These are phyloP conservation scores for Lagria hirta DNA, from an alignment of 2,888 invertebrate species.

Conservation along the genomic window DNA sequence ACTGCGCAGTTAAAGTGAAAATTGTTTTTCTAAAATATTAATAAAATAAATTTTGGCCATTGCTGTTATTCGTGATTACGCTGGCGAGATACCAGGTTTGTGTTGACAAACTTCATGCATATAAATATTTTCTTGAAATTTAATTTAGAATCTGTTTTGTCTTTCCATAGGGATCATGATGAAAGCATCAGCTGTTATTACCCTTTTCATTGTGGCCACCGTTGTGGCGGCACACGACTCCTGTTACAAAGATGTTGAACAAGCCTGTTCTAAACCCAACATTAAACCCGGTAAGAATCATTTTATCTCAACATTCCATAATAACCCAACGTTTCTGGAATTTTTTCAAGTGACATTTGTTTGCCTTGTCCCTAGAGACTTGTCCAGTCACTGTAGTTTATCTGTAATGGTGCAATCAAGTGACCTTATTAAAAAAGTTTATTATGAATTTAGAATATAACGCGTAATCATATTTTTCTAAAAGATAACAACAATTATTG, in stretches of 20 bases:
- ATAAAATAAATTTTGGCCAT: no score
- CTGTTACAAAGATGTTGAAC: slow-evolving; percentile 64
- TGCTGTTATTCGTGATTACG: slow-evolving; percentile 50
- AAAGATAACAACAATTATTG: no score
- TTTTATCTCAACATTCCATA: no score
- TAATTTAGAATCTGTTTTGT: slow-evolving; percentile 30
- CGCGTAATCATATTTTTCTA: no score
- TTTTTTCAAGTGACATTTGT: no score
- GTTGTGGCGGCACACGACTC: slow-evolving; percentile 53
- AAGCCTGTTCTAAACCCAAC: slow-evolving; percentile 56
- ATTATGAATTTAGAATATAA: no score
- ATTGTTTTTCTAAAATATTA: slow-evolving; percentile 10
- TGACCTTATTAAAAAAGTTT: no score
- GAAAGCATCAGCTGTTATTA: slow-evolving; percentile 59
- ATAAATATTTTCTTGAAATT: no score
- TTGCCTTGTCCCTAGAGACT: no score
- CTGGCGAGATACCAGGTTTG: slow-evolving; percentile 56
- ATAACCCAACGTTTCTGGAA: no score
- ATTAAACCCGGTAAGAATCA: slow-evolving; percentile 49
- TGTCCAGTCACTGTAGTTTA: no score
- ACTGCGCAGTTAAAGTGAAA: slow-evolving; percentile 16
- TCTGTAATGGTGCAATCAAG: no score
- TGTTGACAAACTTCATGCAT: slow-evolving; percentile 21
- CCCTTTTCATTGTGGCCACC: slow-evolving; percentile 53
- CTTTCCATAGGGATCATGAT: slow-evolving; percentile 57